Conservation (phyloP, 2,888 invertebrate genomes). For the Eurois occulta region DNA sequence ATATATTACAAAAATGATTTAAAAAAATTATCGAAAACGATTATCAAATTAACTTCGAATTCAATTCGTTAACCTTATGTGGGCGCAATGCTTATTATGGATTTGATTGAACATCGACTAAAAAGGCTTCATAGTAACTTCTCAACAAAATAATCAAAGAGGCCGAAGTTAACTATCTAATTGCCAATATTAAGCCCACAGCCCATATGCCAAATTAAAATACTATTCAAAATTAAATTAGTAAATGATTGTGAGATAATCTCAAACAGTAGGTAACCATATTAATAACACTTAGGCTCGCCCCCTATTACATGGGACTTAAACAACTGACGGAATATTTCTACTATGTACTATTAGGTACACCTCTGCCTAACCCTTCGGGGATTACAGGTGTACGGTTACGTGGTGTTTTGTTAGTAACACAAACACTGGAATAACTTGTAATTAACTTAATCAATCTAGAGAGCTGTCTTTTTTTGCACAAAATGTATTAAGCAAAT, state of each 20-base stretch:
- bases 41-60: not conserved
- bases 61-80: not conserved
- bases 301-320: not conserved
- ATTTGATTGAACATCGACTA: not conserved
- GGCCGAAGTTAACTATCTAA: not conserved
- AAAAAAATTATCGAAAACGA: not conserved
- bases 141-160: not conserved
- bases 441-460: too few relatives aligned
- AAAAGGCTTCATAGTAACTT: conserved; percentile 9
- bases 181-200: not conserved
- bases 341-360: not conserved
- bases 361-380: not conserved
- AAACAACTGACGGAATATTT: too few relatives aligned
- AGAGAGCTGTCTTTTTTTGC: not conserved
- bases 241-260: not conserved
- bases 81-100: not conserved
- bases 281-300: not conserved
- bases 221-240: not conserved
- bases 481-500: not conserved
- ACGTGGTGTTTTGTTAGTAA: not conserved
- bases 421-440: not conserved
- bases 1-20: not conserved
- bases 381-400: too few relatives aligned
- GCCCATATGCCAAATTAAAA: not conserved
- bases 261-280: not conserved